Evolutionary conservation across 64 coral and sea anemone genomes (phyloP).

Genomic region (Montipora sp.): DNA sequence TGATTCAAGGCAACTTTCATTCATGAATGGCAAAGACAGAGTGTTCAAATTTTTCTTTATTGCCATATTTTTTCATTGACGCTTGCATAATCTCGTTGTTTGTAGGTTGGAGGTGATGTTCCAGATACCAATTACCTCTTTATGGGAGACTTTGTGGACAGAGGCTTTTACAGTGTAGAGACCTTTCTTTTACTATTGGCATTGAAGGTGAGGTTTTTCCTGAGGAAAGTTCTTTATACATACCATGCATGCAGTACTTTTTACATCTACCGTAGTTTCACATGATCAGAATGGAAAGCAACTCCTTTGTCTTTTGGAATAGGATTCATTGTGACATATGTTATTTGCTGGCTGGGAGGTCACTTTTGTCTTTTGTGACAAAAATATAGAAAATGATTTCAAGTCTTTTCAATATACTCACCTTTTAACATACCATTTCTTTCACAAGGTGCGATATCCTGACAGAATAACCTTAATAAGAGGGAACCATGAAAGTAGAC

Average conservation of each 20-base stretch:
- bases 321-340: too few species aligned
- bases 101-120: constrained; percentile 97
- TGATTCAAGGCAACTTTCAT: too few species aligned
- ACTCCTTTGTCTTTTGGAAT: too few species aligned
- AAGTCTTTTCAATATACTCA: neutral
- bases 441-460: constrained; percentile 91
- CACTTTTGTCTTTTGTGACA: too few species aligned
- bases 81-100: neutral
- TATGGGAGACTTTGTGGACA: constrained; percentile 99
- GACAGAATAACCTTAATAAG: constrained; percentile 99
- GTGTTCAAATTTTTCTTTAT: too few species aligned
- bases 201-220: constrained; percentile 73
- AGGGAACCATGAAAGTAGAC: constrained; percentile 99
- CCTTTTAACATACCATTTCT: neutral
- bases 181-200: constrained; percentile 98
- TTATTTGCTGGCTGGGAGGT: too few species aligned
- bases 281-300: too few species aligned
- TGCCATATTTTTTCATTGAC: neutral
- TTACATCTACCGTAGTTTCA: too few species aligned
- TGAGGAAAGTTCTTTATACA: too few species aligned
- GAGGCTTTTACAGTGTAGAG: constrained; percentile 99
- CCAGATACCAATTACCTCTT: constrained; percentile 99
- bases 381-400: too few species aligned
- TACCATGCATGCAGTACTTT: too few species aligned
- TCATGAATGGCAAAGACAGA: too few species aligned